Base-by-base conservation (phyloP, 1,140 invertebrate genomes). In the Zaprionus tsacasi region DNA sequence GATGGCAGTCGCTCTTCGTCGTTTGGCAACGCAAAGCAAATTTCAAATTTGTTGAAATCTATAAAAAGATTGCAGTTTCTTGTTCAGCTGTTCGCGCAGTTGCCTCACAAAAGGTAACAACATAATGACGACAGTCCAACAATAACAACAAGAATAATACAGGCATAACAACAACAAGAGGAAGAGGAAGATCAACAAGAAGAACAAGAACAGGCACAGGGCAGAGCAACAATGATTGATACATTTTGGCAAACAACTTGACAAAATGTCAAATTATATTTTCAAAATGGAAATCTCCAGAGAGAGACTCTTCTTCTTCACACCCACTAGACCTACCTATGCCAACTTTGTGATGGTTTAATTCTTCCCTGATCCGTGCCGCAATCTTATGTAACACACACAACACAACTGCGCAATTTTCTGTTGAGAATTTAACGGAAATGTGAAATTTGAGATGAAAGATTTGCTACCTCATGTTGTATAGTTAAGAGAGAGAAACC, bases 21-120 rank as follows among this genome's bases (percentile, higher is more conserved):
- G 70, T 82, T 82, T 82, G 86, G 86, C 86, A 91, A 70, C 71
- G 82, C 85, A 89, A 77, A 83, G 79, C 89, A 79, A 79, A 81
- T 89, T 88, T 89, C 75, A 78, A 82, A 91, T 81, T 91, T 91
- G 87, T 81, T 75, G 87, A 87, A 88, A 91, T 91, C 87, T 91
- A 91, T 83, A 91, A 91, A 91, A 91, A 91, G 87, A 91, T 91
- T 91, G 78, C 79, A 91, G 64, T 77, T 88, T 79, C 72, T 76
- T 72, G 58, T 89, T 89, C 85, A 88, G 83, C 83, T 88, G 82
- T 88, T 87, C 45, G 76, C 72, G 69, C 40, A 15, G 40, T 77
- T 88, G 30, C 73, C 64, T 56, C 60, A 76, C 61, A 78, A 76
- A 45, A 83, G 83, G 80, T 88, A 87, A 78, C 78, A 80, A 70